phyloP scores from a whole-genome alignment of 2,113 vertebrate genomes.

The Campylomormyrus tamandua region DNA sequence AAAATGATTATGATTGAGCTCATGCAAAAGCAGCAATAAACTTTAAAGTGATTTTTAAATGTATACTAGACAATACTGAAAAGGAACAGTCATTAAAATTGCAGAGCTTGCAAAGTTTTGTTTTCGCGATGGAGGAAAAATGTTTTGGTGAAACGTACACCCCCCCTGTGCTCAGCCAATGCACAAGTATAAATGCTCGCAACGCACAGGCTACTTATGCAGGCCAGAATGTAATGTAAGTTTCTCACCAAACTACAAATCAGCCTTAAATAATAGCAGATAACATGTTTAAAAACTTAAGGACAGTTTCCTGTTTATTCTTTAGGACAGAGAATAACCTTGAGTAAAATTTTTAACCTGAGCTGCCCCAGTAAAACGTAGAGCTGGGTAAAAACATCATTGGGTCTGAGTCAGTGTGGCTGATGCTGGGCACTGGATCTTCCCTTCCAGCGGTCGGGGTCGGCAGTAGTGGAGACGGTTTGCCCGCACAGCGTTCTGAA shows the following conservation, averaged over 20 bases:
- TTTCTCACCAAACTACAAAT: not conserved
- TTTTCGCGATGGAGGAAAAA: not conserved
- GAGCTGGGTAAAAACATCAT: not conserved
- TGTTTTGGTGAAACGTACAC: not conserved
- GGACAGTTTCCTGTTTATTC: not conserved
- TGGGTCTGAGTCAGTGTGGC: not conserved
- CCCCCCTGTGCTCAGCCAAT: not conserved
- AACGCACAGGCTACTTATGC: not conserved
- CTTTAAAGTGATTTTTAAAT: not conserved
- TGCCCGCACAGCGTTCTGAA: constrained; percentile 64
- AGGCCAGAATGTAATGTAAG: not conserved
- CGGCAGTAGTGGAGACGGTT: constrained; percentile 65
- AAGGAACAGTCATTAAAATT: not conserved
- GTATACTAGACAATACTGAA: not conserved
- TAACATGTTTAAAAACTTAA: not conserved
- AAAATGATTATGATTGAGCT: not conserved
- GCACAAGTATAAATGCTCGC: not conserved
- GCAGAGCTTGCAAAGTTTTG: not conserved
- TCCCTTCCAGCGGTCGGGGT: constrained; percentile 51
- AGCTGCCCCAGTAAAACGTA: not conserved
- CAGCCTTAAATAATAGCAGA: not conserved
- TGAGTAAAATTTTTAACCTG: not conserved
- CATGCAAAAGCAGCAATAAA: not conserved
- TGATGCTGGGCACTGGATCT: not conserved
- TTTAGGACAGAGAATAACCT: not conserved